These are phyloP conservation scores for Schizothorax lantsangensis DNA, from an alignment of 2,797 vertebrate genomes.

Conservation along the genomic window DNA sequence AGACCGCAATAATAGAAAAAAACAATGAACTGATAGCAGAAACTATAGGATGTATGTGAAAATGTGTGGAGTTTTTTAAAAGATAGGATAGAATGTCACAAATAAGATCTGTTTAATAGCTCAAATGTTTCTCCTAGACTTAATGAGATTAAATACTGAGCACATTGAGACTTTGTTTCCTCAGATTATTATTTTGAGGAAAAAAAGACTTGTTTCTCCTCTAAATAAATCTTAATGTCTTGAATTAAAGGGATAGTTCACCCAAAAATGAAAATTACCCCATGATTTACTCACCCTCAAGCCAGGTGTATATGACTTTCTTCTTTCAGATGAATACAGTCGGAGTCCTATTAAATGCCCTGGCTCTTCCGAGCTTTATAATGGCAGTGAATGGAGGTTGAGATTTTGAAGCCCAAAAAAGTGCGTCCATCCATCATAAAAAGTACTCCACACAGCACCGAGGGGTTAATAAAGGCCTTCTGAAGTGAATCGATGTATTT, in stretches of 20 bases:
- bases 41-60: not conserved
- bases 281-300: not conserved
- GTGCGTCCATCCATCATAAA: not conserved
- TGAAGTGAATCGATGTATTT: too few species aligned
- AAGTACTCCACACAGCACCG: not conserved
- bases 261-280: not conserved
- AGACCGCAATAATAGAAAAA: not conserved
- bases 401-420: not conserved
- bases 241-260: not conserved
- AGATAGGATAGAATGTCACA: not conserved
- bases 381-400: not conserved
- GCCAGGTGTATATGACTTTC: not conserved
- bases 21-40: not conserved
- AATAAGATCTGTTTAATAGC: not conserved
- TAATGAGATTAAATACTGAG: not conserved
- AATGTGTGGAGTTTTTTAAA: not conserved
- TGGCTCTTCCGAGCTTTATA: not conserved
- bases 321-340: not conserved
- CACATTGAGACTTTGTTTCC: not conserved
- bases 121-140: not conserved
- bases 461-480: too few species aligned
- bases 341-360: not conserved
- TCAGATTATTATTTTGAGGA: not conserved
- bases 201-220: not conserved
- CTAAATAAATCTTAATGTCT: not conserved